Evolutionary conservation across 2,113 vertebrate genomes (phyloP).

Genomic region (Megatriorchis doriae): DNA sequence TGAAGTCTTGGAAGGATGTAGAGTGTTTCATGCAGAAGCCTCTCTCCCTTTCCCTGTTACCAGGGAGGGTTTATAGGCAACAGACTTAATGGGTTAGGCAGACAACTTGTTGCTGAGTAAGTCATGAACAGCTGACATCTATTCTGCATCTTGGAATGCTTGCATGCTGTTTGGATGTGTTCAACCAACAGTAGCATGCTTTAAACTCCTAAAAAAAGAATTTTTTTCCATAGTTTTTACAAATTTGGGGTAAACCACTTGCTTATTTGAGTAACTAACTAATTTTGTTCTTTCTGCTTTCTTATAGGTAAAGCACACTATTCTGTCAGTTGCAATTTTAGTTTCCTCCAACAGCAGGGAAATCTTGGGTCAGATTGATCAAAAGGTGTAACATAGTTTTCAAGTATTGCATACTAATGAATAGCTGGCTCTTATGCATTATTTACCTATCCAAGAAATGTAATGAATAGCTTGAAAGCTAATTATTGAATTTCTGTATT

Average conservation of each 20-base stretch:
- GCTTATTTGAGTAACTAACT: neutral
- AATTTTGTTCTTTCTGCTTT: neutral
- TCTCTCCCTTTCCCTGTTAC: neutral
- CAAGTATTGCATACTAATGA: constrained; percentile 52
- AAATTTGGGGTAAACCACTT: neutral
- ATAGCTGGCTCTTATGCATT: neutral
- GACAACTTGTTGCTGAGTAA: neutral
- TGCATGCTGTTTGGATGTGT: neutral
- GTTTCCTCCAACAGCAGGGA: neutral
- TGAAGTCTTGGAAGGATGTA: neutral
- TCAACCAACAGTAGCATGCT: neutral
- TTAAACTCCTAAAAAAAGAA: neutral
- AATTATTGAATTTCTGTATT: constrained; percentile 14
- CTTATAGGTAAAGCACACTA: neutral
- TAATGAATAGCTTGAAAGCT: constrained; percentile 20
- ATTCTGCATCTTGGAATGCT: neutral
- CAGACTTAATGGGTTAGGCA: neutral
- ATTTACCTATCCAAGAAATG: constrained; percentile 15
- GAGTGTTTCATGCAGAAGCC: neutral
- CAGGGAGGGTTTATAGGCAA: neutral
- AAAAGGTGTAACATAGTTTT: constrained; percentile 38
- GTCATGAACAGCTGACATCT: neutral
- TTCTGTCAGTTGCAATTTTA: neutral
- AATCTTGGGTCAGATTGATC: constrained; percentile 44
- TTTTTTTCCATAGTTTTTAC: neutral